A percentile compares a stretch with the other conserved stretches of the same genome.
These are phyloP conservation scores for Labrus mixtus DNA, from an alignment of 2,113 vertebrate species.

Conservation along the genomic window DNA sequence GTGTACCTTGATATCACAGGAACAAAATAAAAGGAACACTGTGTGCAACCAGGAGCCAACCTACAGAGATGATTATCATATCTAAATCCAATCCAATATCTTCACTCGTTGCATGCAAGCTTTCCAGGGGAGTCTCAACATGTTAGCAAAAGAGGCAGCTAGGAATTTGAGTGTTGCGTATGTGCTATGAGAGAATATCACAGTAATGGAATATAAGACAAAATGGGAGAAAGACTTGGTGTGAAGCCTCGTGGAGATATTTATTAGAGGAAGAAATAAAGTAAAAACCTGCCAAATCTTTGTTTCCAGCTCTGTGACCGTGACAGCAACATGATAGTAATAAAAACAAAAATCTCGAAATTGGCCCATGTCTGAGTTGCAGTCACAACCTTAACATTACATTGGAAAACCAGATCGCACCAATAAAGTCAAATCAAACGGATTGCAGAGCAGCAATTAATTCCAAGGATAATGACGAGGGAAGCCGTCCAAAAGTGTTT, in stretches of 20 bases:
- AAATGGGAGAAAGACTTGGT: constrained; percentile 32
- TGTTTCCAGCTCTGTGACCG: constrained; percentile 56
- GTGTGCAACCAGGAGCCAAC: constrained; percentile 17
- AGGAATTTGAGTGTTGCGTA: constrained; percentile 46
- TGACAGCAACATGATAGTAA: constrained; percentile 52
- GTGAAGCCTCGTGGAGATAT: constrained; percentile 50
- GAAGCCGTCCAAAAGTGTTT: constrained; percentile 70
- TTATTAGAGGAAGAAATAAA: constrained; percentile 40
- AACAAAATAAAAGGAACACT: constrained; percentile 32
- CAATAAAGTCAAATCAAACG: constrained; percentile 75
- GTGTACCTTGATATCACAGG: constrained; percentile 15
- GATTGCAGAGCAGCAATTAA: constrained; percentile 74
- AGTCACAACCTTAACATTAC: constrained; percentile 52
- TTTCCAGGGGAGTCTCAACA: constrained; percentile 51
- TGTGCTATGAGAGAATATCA: constrained; percentile 47
- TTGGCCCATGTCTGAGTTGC: constrained; percentile 51
- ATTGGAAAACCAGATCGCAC: constrained; percentile 65
- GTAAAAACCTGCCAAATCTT: constrained; percentile 34
- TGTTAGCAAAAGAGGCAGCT: constrained; percentile 47
- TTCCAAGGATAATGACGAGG: constrained; percentile 73
- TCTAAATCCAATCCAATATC: constrained; percentile 57
- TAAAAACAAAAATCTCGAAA: constrained; percentile 64
- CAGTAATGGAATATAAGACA: constrained; percentile 38
- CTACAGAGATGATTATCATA: constrained; percentile 50
- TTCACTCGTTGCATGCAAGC: constrained; percentile 36